These are phyloP conservation scores for Leptocoma aspasia DNA, from an alignment of 2,113 vertebrate species.

Conservation along the genomic window DNA sequence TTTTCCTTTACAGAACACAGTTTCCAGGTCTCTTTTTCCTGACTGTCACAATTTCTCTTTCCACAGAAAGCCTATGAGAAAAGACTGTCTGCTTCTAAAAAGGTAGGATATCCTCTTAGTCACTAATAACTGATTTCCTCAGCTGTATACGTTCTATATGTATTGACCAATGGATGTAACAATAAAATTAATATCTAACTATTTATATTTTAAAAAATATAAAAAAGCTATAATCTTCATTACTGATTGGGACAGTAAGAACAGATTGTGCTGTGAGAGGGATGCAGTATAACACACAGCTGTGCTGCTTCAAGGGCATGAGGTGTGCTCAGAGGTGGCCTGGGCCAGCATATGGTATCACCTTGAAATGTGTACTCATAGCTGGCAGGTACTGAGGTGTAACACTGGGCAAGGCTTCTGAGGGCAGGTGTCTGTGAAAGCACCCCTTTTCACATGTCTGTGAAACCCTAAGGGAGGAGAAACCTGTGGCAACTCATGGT, in stretches of 20 bases:
- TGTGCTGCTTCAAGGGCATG: not conserved
- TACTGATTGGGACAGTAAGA: not conserved
- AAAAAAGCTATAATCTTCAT: not conserved
- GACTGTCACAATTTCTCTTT: constrained; percentile 51
- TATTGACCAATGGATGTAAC: not conserved
- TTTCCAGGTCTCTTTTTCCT: constrained; percentile 4
- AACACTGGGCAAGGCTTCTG: not conserved
- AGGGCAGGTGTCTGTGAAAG: not conserved
- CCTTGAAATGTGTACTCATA: not conserved
- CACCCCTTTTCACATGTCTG: not conserved
- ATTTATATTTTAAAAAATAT: not conserved
- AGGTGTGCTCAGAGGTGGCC: not conserved
- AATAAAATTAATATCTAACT: not conserved
- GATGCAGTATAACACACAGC: not conserved
- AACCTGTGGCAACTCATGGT: not conserved
- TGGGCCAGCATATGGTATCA: not conserved
- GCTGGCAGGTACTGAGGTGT: not conserved
- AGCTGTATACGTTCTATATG: not conserved
- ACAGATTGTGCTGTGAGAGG: not conserved
- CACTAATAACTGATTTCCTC: not conserved
- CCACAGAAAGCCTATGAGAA: constrained; percentile 59
- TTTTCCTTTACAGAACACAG: not conserved
- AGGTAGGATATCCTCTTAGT: constrained; percentile 61
- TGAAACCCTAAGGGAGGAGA: not conserved
- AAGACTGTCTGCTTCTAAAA: constrained; percentile 46